A percentile compares a stretch with the other conserved stretches of the same genome.
Conservation (phyloP, 1,140 invertebrate genomes). For the Arion vulgaris region DNA sequence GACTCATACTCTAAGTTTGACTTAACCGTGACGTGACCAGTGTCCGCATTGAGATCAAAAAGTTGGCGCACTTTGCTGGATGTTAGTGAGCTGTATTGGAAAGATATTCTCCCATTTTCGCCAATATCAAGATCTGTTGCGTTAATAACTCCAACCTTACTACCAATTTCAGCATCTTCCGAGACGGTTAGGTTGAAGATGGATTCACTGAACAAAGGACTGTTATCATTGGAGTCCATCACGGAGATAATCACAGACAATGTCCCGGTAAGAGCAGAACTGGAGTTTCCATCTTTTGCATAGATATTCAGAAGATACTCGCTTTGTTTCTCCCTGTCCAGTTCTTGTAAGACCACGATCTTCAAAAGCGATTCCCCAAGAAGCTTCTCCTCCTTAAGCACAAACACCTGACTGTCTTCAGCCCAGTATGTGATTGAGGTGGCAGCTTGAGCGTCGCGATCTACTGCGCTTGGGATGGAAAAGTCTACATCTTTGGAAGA, state of each 20-base stretch:
- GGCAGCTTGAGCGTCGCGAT: conserved; percentile 76
- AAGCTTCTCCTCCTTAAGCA: conserved; percentile 51
- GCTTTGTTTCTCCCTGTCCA: conserved; percentile 90
- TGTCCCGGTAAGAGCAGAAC: conserved; percentile 78
- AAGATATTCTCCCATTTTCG: conserved; percentile 60
- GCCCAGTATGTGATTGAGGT: conserved; percentile 78
- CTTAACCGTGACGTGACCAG: conserved; percentile 84
- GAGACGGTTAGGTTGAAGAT: conserved; percentile 79
- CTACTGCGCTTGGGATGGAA: conserved; percentile 73
- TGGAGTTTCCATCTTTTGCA: conserved; percentile 89
- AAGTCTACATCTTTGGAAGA: conserved; percentile 78
- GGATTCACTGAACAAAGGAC: conserved; percentile 80
- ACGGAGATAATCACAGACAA: conserved; percentile 59
- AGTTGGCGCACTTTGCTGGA: conserved; percentile 43
- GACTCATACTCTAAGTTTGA: conserved; percentile 37
- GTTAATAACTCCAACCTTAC: conserved; percentile 49
- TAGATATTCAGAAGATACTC: conserved; percentile 90
- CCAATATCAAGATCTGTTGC: conserved; percentile 64
- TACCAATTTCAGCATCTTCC: conserved; percentile 74
- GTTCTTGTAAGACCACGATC: conserved; percentile 50
- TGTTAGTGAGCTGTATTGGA: conserved; percentile 56
- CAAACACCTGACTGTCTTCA: conserved; percentile 77
- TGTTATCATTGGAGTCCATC: conserved; percentile 93
- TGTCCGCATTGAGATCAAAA: conserved; percentile 87
- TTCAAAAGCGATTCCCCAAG: conserved; percentile 56